phyloP scores from a whole-genome alignment of 2,797 vertebrate genomes.

The Enteromius unitaeniatus region DNA sequence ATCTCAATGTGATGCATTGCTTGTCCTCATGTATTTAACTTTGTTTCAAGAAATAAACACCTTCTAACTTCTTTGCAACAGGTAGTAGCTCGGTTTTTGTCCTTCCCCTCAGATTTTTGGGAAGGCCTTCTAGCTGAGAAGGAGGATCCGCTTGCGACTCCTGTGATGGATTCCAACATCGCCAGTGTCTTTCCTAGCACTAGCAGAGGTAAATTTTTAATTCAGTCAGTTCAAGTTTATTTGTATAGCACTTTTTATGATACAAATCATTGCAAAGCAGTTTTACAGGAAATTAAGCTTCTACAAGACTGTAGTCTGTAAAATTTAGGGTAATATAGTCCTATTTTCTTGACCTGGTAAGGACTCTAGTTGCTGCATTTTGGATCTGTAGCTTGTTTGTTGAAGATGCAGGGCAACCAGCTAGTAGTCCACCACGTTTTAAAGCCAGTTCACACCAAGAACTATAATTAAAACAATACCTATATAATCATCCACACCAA shows the following conservation, averaged over 20 bases:
- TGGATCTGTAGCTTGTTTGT: too few species aligned
- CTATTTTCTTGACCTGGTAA: too few species aligned
- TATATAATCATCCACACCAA: background rate
- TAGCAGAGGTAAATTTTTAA: slow-evolving; percentile 54
- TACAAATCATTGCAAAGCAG: too few species aligned
- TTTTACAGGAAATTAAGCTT: too few species aligned
- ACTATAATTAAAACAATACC: background rate
- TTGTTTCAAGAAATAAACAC: background rate
- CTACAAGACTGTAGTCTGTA: too few species aligned
- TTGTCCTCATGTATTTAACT: background rate
- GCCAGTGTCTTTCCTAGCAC: slow-evolving; percentile 26
- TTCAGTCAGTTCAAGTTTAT: too few species aligned
- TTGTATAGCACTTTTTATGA: too few species aligned
- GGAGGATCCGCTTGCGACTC: slow-evolving; percentile 53
- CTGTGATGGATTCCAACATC: slow-evolving; percentile 51
- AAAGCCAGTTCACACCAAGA: background rate
- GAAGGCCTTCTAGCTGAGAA: slow-evolving; percentile 64
- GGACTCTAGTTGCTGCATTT: too few species aligned
- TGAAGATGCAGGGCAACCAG: too few species aligned
- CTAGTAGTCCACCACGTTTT: background rate
- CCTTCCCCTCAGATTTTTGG: slow-evolving; percentile 74
- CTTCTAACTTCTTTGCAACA: slow-evolving; percentile 54
- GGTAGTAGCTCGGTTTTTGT: slow-evolving; percentile 79
- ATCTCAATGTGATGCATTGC: background rate
- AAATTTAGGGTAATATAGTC: too few species aligned